These are phyloP conservation scores for Lates japonicus DNA, from an alignment of 2,797 vertebrate genomes.

Conservation along the genomic window DNA sequence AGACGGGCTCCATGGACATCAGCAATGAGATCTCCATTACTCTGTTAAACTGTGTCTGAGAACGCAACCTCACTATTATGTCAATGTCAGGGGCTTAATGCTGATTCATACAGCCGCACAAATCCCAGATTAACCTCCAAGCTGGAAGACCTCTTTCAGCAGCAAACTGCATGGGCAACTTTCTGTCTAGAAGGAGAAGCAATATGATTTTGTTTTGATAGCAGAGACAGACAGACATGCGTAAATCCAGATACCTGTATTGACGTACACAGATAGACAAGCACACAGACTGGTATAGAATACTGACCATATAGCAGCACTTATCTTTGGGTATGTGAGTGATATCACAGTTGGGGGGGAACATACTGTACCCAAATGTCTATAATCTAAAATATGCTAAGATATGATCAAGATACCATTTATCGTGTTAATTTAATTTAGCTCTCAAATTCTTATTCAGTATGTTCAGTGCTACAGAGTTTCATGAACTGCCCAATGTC, in stretches of 20 bases:
- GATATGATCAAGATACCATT: background rate
- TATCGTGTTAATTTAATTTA: background rate
- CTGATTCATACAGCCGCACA: constrained; percentile 82
- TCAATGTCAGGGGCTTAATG: constrained; percentile 85
- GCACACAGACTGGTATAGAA: constrained; percentile 1
- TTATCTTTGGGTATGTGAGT: background rate
- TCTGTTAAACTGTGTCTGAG: constrained; percentile 83
- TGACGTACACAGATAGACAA: constrained; percentile 16
- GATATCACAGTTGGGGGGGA: constrained; percentile 8
- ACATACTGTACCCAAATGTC: background rate
- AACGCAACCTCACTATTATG: constrained; percentile 82
- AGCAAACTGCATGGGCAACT: constrained; percentile 58
- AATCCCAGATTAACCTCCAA: constrained; percentile 84
- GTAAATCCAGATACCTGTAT: constrained; percentile 26
- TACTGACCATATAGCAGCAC: background rate
- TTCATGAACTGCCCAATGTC: constrained; percentile 5
- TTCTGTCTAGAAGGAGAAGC: constrained; percentile 59
- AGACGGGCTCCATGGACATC: constrained; percentile 78
- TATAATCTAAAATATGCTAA: constrained; percentile 7
- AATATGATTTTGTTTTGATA: constrained; percentile 65
- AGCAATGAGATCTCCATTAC: constrained; percentile 85
- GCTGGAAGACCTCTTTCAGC: constrained; percentile 63
- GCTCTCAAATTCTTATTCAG: constrained; percentile 16
- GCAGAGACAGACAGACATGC: constrained; percentile 18
- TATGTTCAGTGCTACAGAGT: background rate